phyloP scores from a whole-genome alignment of 2,113 vertebrate genomes.

The Seriola aureovittata region DNA sequence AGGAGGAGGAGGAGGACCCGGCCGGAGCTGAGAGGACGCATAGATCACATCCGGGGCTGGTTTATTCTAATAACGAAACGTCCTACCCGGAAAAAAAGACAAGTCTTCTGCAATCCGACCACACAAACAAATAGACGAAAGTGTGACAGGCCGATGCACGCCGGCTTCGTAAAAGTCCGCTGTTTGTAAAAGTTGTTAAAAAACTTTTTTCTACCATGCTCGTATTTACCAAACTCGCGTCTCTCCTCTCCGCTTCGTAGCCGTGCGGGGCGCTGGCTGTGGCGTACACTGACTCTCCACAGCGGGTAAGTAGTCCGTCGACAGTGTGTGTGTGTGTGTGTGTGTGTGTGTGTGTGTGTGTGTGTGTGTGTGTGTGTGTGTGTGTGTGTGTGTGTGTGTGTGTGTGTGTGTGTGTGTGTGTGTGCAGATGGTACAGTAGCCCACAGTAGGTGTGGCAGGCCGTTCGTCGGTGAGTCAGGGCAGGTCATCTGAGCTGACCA shows the following conservation, averaged over 20 bases:
- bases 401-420: constrained; percentile 1
- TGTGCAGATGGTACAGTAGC: background rate
- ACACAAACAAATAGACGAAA: constrained; percentile 59
- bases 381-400: constrained; percentile 4
- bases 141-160: constrained; percentile 25
- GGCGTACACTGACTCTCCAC: constrained; percentile 72
- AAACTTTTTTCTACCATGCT: constrained; percentile 50
- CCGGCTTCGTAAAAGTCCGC: background rate
- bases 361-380: background rate
- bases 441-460: constrained; percentile 66
- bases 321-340: background rate
- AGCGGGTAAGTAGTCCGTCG: constrained; percentile 67
- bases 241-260: constrained; percentile 43
- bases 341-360: constrained; percentile 8
- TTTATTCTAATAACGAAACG: constrained; percentile 82
- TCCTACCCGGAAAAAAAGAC: constrained; percentile 82
- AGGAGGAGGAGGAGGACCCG: constrained; percentile 56
- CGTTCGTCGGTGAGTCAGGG: constrained; percentile 51
- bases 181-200: constrained; percentile 19
- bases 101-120: constrained; percentile 60
- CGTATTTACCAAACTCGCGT: background rate
- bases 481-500: constrained; percentile 60
- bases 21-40: constrained; percentile 49
- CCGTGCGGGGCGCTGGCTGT: constrained; percentile 73
- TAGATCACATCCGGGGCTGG: constrained; percentile 85